Percentiles rank a stretch among this genome's conserved stretches.
phyloP scores from a whole-genome alignment of 2,113 vertebrate genomes.

The Mesembrinibis cayennensis region DNA sequence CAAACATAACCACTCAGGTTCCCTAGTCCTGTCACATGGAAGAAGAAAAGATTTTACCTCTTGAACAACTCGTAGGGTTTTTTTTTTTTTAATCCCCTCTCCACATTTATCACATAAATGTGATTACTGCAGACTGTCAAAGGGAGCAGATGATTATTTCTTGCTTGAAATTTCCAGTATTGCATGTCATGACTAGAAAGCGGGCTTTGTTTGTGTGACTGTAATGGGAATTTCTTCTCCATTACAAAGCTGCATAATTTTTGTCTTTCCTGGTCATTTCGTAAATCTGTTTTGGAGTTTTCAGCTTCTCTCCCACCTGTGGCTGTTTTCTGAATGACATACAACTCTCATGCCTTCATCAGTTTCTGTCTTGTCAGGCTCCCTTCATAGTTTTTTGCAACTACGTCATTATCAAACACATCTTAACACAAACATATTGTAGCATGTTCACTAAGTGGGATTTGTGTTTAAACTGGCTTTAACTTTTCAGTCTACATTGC shows the following conservation, averaged over 20 bases:
- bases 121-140: neutral
- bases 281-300: neutral
- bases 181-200: neutral
- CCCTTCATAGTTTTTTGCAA: neutral
- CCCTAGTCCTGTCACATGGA: neutral
- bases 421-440: neutral
- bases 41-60: neutral
- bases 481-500: neutral
- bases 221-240: neutral
- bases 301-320: neutral
- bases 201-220: neutral
- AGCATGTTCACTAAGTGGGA: neutral
- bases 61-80: neutral
- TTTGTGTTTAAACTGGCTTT: neutral
- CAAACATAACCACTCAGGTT: neutral
- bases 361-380: neutral
- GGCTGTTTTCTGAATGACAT: neutral
- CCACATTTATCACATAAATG: neutral
- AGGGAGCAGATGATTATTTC: neutral
- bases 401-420: fast-evolving
- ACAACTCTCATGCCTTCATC: neutral
- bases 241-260: neutral
- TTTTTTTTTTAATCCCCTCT: neutral
- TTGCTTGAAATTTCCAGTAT: neutral
- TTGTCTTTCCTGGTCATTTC: neutral